Percentiles rank a stretch among this genome's conserved stretches.
These are phyloP conservation scores for Melinaea menophilus DNA, from an alignment of 2,888 invertebrate species.

Conservation along the genomic window DNA sequence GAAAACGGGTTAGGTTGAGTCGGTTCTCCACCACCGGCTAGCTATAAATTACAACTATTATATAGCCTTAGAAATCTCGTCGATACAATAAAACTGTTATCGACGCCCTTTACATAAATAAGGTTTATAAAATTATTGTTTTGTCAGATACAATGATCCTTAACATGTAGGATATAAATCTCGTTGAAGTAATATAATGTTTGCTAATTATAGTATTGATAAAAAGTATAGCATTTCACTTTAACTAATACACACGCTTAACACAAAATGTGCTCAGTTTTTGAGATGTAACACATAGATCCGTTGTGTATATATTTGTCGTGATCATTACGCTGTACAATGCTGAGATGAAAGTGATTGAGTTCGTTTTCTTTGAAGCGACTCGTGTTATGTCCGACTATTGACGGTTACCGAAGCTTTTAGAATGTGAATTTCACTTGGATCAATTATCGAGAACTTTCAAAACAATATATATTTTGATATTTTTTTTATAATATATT, in stretches of 20 bases:
- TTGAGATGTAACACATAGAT: slow-evolving; percentile 72
- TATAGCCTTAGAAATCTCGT: slow-evolving; percentile 16
- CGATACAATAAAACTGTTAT: slow-evolving; percentile 19
- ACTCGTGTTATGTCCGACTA: slow-evolving; percentile 36
- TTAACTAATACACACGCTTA: slow-evolving; percentile 32
- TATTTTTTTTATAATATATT: slow-evolving; percentile 1
- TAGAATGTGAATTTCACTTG: slow-evolving; percentile 35
- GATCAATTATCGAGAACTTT: slow-evolving; percentile 29
- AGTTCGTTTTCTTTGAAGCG: slow-evolving; percentile 55
- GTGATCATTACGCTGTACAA: slow-evolving; percentile 59
- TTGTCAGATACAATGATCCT: too few relatives aligned
- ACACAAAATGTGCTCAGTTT: slow-evolving; percentile 52
- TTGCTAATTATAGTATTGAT: slow-evolving; percentile 14
- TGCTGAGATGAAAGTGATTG: slow-evolving; percentile 70
- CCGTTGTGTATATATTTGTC: slow-evolving; percentile 63
- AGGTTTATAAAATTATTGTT: not conserved
- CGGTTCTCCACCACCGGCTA: slow-evolving; percentile 37
- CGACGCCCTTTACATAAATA: slow-evolving; percentile 8
- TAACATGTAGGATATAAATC: too few relatives aligned
- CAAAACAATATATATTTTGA: slow-evolving; percentile 21
- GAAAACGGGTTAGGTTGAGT: slow-evolving; percentile 53
- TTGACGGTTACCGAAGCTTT: slow-evolving; percentile 45
- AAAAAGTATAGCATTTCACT: slow-evolving; percentile 34
- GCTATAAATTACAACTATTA: slow-evolving; percentile 31
- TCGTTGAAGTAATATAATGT: not conserved